Evolutionary conservation across 2,113 vertebrate genomes (phyloP).

Genomic region (Leptobrachium leishanense): DNA sequence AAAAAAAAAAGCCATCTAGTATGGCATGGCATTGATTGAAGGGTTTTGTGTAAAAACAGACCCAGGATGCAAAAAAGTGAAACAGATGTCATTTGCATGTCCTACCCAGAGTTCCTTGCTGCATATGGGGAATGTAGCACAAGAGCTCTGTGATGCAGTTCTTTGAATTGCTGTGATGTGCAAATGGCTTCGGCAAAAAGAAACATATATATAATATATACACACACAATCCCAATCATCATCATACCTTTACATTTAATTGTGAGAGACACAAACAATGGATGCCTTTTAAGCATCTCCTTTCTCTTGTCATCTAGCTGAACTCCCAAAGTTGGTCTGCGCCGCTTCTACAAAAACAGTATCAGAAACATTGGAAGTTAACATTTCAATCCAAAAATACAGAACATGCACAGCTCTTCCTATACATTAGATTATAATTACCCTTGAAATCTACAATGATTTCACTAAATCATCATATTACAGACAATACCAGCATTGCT

Average conservation of each 20-base stretch:
- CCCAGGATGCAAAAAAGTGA: too few relatives aligned
- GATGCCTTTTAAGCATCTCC: constrained; percentile 93
- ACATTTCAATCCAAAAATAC: background rate
- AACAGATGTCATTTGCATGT: too few relatives aligned
- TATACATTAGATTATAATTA: background rate
- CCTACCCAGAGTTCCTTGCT: too few relatives aligned
- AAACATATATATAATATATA: background rate
- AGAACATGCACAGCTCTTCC: background rate
- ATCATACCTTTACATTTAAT: constrained; percentile 89
- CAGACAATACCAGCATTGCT: too few relatives aligned
- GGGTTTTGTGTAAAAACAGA: too few relatives aligned
- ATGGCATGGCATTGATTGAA: too few relatives aligned
- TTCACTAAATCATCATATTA: too few relatives aligned
- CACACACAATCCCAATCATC: background rate
- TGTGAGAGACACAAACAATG: constrained; percentile 82
- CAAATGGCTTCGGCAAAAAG: background rate
- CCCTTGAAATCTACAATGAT: too few relatives aligned
- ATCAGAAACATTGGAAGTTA: background rate
- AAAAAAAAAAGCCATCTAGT: too few relatives aligned
- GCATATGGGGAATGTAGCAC: too few relatives aligned
- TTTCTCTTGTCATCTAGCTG: constrained; percentile 95
- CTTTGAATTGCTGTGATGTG: too few relatives aligned
- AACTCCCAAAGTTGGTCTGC: constrained; percentile 86
- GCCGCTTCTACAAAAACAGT: constrained; percentile 77
- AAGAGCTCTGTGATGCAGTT: too few relatives aligned